Conservation (phyloP, 2,888 invertebrate genomes). For the Bellardia bayeri region DNA sequence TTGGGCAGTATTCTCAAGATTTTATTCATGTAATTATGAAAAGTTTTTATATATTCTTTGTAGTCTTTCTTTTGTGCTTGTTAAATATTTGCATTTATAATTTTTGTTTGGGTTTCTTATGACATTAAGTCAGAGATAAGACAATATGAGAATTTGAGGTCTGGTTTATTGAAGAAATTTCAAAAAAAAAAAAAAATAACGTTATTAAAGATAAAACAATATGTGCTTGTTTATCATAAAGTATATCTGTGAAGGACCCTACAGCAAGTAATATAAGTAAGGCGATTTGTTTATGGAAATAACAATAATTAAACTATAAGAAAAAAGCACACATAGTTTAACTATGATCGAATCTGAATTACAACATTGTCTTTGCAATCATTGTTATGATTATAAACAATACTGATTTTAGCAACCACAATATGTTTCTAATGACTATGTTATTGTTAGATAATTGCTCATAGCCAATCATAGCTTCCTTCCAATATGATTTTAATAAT, state of each 20-base stretch:
- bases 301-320: too few species aligned
- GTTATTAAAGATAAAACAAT: not conserved
- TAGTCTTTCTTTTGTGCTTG: not conserved
- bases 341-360: too few species aligned
- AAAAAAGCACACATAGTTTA: too few species aligned
- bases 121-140: not conserved
- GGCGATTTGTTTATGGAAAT: too few species aligned
- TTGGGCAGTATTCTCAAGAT: conserved; percentile 88
- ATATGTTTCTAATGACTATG: too few species aligned
- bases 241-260: not conserved
- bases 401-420: too few species aligned
- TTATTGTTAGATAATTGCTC: too few species aligned
- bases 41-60: conserved; percentile 2
- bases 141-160: not conserved
- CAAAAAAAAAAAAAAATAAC: not conserved
- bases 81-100: not conserved
- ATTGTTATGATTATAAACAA: too few species aligned
- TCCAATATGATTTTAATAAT: not conserved
- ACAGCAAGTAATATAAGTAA: not conserved
- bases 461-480: too few species aligned
- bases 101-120: conserved; percentile 6
- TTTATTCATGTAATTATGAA: conserved; percentile 87
- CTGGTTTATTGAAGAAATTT: not conserved
- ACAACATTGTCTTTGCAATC: too few species aligned
- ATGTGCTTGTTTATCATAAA: conserved; percentile 42